Evolutionary conservation across 2,797 vertebrate species (phyloP).

Genomic region (Malurus leucopterus): DNA sequence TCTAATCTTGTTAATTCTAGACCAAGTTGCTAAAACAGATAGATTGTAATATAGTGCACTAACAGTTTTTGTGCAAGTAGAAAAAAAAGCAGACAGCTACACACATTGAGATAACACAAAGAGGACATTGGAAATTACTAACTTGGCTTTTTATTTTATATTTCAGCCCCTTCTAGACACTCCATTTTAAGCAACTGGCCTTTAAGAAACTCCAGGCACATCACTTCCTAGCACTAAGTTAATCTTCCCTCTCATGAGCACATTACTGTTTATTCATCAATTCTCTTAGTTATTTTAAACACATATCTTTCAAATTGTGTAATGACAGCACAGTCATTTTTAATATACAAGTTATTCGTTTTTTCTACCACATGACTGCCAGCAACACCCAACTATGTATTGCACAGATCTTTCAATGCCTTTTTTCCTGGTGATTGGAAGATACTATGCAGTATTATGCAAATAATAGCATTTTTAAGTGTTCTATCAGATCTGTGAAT

Average conservation of each 20-base stretch:
- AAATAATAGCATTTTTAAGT: not conserved
- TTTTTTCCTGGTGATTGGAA: not conserved
- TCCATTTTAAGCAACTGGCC: not conserved
- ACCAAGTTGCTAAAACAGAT: not conserved
- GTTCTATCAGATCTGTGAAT: not conserved
- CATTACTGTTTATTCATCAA: constrained; percentile 9
- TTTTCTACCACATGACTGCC: not conserved
- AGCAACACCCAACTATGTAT: constrained; percentile 2
- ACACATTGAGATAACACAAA: not conserved
- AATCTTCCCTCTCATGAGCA: constrained; percentile 3
- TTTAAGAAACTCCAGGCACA: constrained; percentile 6
- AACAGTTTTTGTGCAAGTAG: not conserved
- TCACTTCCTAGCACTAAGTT: not conserved
- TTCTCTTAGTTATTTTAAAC: constrained; percentile 28
- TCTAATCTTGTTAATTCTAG: not conserved
- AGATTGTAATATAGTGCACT: not conserved
- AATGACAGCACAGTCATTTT: not conserved
- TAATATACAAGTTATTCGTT: constrained; percentile 3
- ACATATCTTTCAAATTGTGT: constrained; percentile 22
- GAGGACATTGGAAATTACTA: not conserved
- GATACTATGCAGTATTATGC: not conserved
- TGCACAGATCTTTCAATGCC: not conserved
- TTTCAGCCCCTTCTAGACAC: not conserved
- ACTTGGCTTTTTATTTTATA: not conserved
- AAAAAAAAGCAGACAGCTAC: not conserved